phyloP scores from a whole-genome alignment of 2,797 vertebrate species.

The Periophthalmus magnuspinnatus region DNA sequence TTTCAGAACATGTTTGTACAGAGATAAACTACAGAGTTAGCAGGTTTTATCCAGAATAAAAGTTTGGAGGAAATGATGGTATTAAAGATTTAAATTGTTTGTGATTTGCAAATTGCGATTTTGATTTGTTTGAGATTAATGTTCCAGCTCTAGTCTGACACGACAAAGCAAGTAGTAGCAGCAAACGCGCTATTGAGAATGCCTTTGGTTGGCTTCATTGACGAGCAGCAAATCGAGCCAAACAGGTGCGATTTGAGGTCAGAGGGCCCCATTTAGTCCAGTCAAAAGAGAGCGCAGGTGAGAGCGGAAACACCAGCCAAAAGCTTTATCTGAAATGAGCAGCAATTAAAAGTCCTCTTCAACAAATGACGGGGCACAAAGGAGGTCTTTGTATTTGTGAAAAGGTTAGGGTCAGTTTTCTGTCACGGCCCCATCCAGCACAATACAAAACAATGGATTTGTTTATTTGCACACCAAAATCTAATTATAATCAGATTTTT shows the following conservation, averaged over 20 bases:
- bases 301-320: slow-evolving; percentile 57
- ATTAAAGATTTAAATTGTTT: no score
- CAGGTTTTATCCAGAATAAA: no score
- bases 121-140: no score
- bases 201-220: slow-evolving; percentile 47
- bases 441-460: background rate
- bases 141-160: no score
- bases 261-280: slow-evolving; percentile 61
- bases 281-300: slow-evolving; percentile 66
- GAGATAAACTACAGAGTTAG: no score
- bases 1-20: no score
- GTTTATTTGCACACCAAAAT: no score
- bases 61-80: no score
- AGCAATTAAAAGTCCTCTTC: slow-evolving; percentile 71
- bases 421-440: slow-evolving; percentile 48
- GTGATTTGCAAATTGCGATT: no score
- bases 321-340: slow-evolving; percentile 52
- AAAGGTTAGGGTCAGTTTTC: slow-evolving; percentile 64
- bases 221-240: slow-evolving; percentile 78
- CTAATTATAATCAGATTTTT: no score
- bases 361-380: slow-evolving; percentile 64
- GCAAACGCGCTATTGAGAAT: slow-evolving; percentile 84
- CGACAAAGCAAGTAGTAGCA: slow-evolving; percentile 43
- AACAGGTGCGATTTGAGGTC: slow-evolving; percentile 81
- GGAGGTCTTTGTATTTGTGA: slow-evolving; percentile 66